These are phyloP conservation scores for Podabrus alpinus DNA, from an alignment of 2,888 invertebrate species.

Conservation along the genomic window DNA sequence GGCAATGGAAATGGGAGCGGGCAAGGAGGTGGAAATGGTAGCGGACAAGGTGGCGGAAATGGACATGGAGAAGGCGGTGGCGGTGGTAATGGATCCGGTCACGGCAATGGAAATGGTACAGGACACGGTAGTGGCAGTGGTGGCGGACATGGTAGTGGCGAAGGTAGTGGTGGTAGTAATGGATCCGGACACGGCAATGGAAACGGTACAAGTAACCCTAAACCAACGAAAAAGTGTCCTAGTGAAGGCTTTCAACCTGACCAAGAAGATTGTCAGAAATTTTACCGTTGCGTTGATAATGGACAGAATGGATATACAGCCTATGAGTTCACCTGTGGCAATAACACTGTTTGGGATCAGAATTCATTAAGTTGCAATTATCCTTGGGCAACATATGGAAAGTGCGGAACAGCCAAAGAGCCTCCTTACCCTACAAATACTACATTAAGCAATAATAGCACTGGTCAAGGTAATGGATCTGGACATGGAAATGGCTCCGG, in stretches of 20 bases:
- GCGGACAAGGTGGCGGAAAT: background rate
- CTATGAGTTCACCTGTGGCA: constrained; percentile 72
- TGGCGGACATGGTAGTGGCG: background rate
- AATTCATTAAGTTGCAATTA: constrained; percentile 18
- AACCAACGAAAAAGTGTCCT: background rate
- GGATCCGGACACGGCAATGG: background rate
- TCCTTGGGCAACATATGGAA: constrained; percentile 32
- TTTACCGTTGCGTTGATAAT: constrained; percentile 74
- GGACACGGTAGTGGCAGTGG: constrained; percentile 59
- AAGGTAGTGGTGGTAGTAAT: background rate
- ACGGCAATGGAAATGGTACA: background rate
- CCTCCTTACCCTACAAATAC: background rate
- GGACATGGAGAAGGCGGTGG: background rate
- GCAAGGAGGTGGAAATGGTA: background rate
- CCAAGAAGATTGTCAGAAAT: constrained; percentile 43
- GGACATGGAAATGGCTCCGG: background rate
- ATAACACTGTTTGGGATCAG: constrained; percentile 41
- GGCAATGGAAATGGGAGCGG: background rate
- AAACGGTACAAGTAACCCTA: background rate
- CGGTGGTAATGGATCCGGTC: background rate
- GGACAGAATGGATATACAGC: constrained; percentile 64
- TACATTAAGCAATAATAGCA: background rate
- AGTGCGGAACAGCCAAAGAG: constrained; percentile 25
- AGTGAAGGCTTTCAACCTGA: background rate
- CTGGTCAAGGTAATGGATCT: background rate